phyloP scores from a whole-genome alignment of 2,113 vertebrate genomes.

The Raja brachyura region DNA sequence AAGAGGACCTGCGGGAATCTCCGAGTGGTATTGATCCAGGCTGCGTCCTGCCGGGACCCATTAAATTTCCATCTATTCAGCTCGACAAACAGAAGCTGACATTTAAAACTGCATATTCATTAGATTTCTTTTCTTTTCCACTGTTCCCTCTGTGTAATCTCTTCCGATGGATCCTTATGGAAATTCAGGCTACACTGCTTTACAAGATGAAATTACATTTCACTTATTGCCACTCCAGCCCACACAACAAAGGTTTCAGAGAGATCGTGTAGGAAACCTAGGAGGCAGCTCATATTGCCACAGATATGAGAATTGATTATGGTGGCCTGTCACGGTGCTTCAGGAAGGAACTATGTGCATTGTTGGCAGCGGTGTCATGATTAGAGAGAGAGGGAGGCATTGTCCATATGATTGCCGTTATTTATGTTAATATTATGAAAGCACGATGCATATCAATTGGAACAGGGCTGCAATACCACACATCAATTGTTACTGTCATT shows the following conservation, averaged over 20 bases:
- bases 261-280: conserved; percentile 49
- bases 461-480: neutral
- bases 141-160: conserved; percentile 34
- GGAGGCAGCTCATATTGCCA: conserved; percentile 61
- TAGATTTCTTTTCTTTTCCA: neutral
- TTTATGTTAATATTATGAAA: conserved; percentile 15
- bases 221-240: conserved; percentile 39
- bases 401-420: conserved; percentile 65
- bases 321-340: conserved; percentile 60
- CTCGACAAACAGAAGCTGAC: conserved; percentile 45
- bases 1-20: neutral
- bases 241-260: conserved; percentile 49
- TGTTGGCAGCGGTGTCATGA: conserved; percentile 64
- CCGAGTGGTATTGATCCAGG: conserved; percentile 44
- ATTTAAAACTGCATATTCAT: conserved; percentile 38
- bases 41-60: conserved; percentile 42
- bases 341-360: conserved; percentile 66
- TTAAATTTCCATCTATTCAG: conserved; percentile 46
- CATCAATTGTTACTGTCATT: neutral
- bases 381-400: conserved; percentile 52
- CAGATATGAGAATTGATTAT: conserved; percentile 68
- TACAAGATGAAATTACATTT: conserved; percentile 40
- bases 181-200: neutral
- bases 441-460: neutral
- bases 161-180: conserved; percentile 3